Evolutionary conservation across 1,140 invertebrate genomes (phyloP), one percentile per base, ranked within the genome.

Genomic region (Brachionus calyciflorus): DNA sequence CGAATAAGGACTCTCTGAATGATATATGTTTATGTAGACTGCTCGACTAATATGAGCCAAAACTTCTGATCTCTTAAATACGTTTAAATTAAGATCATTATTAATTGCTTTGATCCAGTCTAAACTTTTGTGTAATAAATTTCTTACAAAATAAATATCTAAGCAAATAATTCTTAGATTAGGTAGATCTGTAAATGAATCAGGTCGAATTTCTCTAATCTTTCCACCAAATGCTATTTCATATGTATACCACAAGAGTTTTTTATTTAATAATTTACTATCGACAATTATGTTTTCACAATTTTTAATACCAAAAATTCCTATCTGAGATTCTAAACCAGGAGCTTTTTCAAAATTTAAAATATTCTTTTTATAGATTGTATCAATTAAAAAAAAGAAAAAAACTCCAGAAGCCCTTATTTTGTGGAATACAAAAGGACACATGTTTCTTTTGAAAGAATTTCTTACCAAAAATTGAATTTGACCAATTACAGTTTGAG

Each of bases 111-210:
- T 60, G 4, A 60, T 60, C 55, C 55, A 60, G 17, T 28, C 28
- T 14, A 60, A 17, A 60, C 37, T 30, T 33, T 60, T 33, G 17
- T 33, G 12, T 7, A 60, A 19, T 19, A 60, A 28, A 60, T 60
- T 40, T 37, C 30, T 14, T 19, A 30, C 55, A 60, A 60, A 60
- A 60, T 60, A 60, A 60, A 60, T 33, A 17, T 60, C 55, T 37
- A 60, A 14, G 17, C 30, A 17, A 33, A 60, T 37, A 1, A 37
- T n/a, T 21, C 17, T 33, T 60, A 60, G 37, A 7, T 60, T 33
- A 7, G 10, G 2, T 19, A 60, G 21, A 14, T n/a, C 37, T n/a
- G 3, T n/a, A 37, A 60, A 60, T 17, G 30, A 19, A 19, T 60
- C 17, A 9, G 33, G 14, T 17, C 7, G 1, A 33, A 60, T 60